phyloP scores from a whole-genome alignment of 2,888 invertebrate species.

The Agriopis leucophaearia region DNA sequence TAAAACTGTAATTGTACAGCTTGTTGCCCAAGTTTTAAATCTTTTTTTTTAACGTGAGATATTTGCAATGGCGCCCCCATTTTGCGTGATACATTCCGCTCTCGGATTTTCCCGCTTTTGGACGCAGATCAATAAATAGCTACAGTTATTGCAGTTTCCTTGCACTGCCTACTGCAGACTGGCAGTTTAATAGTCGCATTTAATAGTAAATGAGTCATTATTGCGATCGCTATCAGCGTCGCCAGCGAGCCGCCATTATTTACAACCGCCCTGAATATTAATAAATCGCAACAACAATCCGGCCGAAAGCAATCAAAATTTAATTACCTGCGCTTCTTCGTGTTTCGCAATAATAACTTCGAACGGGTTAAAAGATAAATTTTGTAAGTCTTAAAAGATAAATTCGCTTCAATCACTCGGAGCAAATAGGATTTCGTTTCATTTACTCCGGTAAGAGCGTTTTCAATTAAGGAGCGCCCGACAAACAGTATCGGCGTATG shows the following conservation, averaged over 20 bases:
- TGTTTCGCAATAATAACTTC: constrained; percentile 62
- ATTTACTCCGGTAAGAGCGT: constrained; percentile 83
- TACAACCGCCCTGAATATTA: constrained; percentile 73
- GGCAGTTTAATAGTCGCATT: constrained; percentile 68
- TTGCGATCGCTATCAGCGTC: constrained; percentile 73
- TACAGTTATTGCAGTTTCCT: not conserved
- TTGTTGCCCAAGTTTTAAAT: too few species aligned
- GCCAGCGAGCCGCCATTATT: constrained; percentile 68
- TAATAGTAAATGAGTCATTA: constrained; percentile 78
- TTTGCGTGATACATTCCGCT: constrained; percentile 8
- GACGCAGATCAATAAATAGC: constrained; percentile 19
- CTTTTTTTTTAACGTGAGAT: not conserved
- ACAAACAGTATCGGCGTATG: constrained; percentile 86
- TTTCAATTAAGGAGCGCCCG: constrained; percentile 84
- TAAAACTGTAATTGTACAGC: too few species aligned
- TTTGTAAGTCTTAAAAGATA: constrained; percentile 83
- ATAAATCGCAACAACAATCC: constrained; percentile 78
- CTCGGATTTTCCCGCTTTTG: constrained; percentile 14
- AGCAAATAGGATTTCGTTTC: constrained; percentile 85
- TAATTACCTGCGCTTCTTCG: constrained; percentile 76
- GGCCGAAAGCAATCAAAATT: constrained; percentile 77
- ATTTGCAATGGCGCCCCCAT: not conserved
- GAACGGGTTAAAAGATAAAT: constrained; percentile 77
- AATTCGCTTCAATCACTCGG: constrained; percentile 83
- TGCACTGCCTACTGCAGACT: constrained; percentile 19